phyloP scores from a whole-genome alignment of 2,888 invertebrate genomes.

The Aleiodes testaceus region DNA sequence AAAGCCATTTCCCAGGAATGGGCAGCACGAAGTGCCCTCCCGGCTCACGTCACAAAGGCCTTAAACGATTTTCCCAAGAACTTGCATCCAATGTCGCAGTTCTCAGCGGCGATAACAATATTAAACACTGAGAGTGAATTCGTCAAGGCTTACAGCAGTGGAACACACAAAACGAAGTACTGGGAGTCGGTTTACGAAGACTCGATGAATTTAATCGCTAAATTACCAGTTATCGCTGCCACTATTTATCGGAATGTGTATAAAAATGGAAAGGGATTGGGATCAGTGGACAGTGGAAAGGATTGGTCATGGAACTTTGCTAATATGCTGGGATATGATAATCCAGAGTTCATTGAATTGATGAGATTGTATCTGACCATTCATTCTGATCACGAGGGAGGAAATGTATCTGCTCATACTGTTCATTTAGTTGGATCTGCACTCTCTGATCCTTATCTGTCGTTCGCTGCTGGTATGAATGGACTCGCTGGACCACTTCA shows the following conservation, averaged over 20 bases:
- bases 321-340: constrained; percentile 92
- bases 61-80: constrained; percentile 92
- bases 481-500: constrained; percentile 97
- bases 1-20: constrained; percentile 75
- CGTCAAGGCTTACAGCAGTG: constrained; percentile 90
- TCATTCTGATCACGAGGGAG: constrained; percentile 95
- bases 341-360: constrained; percentile 88
- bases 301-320: constrained; percentile 96
- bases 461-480: constrained; percentile 94
- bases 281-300: constrained; percentile 89
- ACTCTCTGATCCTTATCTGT: constrained; percentile 93
- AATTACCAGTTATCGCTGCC: constrained; percentile 94
- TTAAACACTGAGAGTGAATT: constrained; percentile 94
- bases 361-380: constrained; percentile 95
- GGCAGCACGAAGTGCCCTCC: constrained; percentile 83
- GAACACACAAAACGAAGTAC: constrained; percentile 90
- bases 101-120: constrained; percentile 91
- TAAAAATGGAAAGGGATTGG: constrained; percentile 82
- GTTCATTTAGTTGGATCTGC: constrained; percentile 96
- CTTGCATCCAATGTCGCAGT: constrained; percentile 96
- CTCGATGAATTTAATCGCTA: constrained; percentile 95
- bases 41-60: constrained; percentile 93
- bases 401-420: constrained; percentile 96
- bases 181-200: constrained; percentile 96
- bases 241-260: constrained; percentile 94